phyloP scores from a whole-genome alignment of 2,888 invertebrate genomes.

The Dolomedes plantarius region DNA sequence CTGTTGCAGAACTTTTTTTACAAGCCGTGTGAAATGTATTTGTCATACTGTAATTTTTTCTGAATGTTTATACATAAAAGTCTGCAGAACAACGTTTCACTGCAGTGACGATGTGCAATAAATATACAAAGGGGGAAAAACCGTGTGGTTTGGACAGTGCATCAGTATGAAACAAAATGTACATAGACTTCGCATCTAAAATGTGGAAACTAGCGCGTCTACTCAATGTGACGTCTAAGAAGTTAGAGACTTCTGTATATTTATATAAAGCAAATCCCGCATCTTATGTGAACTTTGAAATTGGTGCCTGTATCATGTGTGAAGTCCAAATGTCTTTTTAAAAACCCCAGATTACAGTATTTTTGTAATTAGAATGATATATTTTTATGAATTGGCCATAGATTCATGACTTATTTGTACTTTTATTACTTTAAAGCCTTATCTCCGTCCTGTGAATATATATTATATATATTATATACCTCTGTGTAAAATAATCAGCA shows the following conservation, averaged over 20 bases:
- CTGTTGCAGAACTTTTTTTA: too few species aligned
- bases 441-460: not conserved
- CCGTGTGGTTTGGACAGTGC: not conserved
- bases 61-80: not conserved
- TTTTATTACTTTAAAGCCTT: not conserved
- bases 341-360: slow-evolving; percentile 8
- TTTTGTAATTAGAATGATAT: slow-evolving; percentile 18
- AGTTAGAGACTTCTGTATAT: slow-evolving; percentile 5
- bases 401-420: slow-evolving; percentile 10
- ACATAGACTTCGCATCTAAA: slow-evolving; percentile 48
- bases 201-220: not conserved
- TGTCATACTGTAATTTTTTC: not conserved
- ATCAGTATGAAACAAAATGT: slow-evolving; percentile 36
- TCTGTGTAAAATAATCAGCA: slow-evolving; percentile 3
- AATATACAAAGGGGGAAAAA: not conserved
- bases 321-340: slow-evolving; percentile 10
- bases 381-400: slow-evolving; percentile 16
- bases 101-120: slow-evolving; percentile 66
- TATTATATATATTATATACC: not conserved
- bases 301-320: not conserved
- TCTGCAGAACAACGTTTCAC: not conserved
- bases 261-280: not conserved
- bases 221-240: not conserved
- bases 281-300: not conserved
- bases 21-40: too few species aligned